Base-by-base conservation (phyloP, 2,113 vertebrate genomes). In the Origma solitaria region DNA sequence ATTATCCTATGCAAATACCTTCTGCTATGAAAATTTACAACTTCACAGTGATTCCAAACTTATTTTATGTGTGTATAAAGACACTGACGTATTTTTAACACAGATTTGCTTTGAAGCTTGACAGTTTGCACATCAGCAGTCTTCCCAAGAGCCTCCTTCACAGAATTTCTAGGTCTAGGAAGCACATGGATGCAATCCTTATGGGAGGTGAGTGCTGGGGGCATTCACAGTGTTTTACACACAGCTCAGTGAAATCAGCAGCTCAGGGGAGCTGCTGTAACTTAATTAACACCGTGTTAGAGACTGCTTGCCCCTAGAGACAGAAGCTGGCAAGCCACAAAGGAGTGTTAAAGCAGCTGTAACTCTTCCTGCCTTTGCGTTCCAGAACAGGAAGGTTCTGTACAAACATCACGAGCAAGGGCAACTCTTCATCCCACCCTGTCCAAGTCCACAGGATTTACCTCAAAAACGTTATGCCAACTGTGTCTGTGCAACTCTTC, bases 151-250 rank as follows among this genome's bases (percentile, higher is more conserved):
- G 61, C 4, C 21, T 49, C 47, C 38, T 30, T 62, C 86, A 47
- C 53, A 44, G 16, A 5, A 33, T 37, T 58, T 37, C 62, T 62
- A 54, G 54, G 31, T 58, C 78, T 85, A 75, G 42, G 38, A 82
- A 69, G 81, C 3, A 3, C 47, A 13, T 0, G 19, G 47, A 68
- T 0, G 14, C 38, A 30, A 31, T 23, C 2, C 5, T 31, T 62
- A 30, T 0, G 4, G 60, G 65, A 54, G 47, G 22, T 7, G 23
- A 5, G 4, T 33, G 45, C 81, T 7, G 0, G 38, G 53, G 44
- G 42, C 5, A 6, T 11, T 49, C 2, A 2, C 12, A 16, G 13
- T 6, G 17, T 40, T 57, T 65, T 65, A 78, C 37, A 10, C 16
- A 44, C 24, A 53, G 58, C 25, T 54, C 6, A n/a, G 10, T 15